Evolutionary conservation across 2,797 vertebrate species (phyloP).

Genomic region (Micrastur ruficollis): DNA sequence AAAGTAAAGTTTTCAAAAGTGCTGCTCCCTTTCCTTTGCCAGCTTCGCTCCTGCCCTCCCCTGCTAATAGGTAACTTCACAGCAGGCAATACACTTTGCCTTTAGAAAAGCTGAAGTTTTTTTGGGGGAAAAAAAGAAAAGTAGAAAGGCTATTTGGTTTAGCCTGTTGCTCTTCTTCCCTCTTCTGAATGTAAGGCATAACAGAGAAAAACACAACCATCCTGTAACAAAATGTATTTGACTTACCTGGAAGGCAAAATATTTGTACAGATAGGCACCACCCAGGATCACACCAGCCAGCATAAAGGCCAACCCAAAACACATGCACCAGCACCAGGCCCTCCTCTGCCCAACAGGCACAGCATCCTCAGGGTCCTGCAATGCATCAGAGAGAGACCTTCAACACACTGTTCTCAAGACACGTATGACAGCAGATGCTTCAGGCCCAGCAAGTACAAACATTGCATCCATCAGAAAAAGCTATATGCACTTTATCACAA

Average conservation of each 20-base stretch:
- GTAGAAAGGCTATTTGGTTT: not conserved
- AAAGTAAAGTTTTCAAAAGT: not conserved
- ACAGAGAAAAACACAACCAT: not conserved
- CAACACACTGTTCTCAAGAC: not conserved
- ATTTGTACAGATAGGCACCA: slow-evolving; percentile 90
- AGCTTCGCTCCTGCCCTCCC: not conserved
- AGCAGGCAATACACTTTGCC: not conserved
- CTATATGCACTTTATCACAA: rapidly evolving
- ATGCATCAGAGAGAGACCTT: not conserved
- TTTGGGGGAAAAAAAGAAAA: not conserved
- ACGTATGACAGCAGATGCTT: not conserved
- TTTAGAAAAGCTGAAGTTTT: not conserved
- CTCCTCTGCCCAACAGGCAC: slow-evolving; percentile 83
- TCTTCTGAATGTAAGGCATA: not conserved
- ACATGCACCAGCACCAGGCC: slow-evolving; percentile 98
- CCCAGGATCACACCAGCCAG: slow-evolving; percentile 91
- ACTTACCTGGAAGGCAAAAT: slow-evolving; percentile 86
- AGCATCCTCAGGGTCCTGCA: slow-evolving; percentile 85
- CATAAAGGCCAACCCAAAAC: slow-evolving; percentile 92
- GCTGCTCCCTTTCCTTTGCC: not conserved
- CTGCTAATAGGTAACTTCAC: not conserved
- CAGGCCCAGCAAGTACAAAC: not conserved
- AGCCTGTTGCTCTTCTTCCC: not conserved
- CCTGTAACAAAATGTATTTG: not conserved
- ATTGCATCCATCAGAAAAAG: not conserved